Evolutionary conservation across 2,888 invertebrate species (phyloP).

Genomic region (Hydriomena furcata): DNA sequence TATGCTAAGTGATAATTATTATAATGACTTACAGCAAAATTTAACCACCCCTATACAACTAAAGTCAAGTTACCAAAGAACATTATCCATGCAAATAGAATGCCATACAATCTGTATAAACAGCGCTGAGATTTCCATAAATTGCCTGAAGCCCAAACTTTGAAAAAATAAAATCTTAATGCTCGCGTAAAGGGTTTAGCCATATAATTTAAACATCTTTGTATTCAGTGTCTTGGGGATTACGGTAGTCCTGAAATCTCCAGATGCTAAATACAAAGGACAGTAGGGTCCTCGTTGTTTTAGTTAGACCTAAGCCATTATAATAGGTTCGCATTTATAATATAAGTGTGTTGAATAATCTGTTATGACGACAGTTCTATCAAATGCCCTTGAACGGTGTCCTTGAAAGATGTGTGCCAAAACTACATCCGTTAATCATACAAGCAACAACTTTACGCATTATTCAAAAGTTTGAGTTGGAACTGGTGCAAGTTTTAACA

Average conservation of each 20-base stretch:
- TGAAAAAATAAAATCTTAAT: slow-evolving; percentile 3
- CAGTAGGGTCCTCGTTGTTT: neutral
- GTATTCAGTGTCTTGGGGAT: neutral
- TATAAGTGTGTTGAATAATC: too few relatives aligned
- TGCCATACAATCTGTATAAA: slow-evolving; percentile 6
- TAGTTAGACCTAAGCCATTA: too few relatives aligned
- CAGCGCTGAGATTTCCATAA: slow-evolving; percentile 4
- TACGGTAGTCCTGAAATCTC: too few relatives aligned
- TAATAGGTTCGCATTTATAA: too few relatives aligned
- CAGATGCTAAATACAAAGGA: too few relatives aligned
- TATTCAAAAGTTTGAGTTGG: neutral
- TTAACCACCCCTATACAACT: neutral
- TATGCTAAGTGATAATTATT: neutral
- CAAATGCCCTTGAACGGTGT: too few relatives aligned
- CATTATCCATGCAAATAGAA: slow-evolving; percentile 4
- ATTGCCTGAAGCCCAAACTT: neutral
- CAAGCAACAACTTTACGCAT: neutral
- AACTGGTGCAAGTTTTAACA: neutral
- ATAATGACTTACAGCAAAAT: neutral
- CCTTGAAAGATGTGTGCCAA: too few relatives aligned
- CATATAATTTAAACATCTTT: neutral
- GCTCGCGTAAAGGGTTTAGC: neutral
- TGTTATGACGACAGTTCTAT: too few relatives aligned
- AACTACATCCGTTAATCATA: too few relatives aligned
- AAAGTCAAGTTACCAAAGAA: slow-evolving; percentile 2